These are phyloP conservation scores for Folsomia candida DNA, from an alignment of 2,888 invertebrate species.

Conservation along the genomic window DNA sequence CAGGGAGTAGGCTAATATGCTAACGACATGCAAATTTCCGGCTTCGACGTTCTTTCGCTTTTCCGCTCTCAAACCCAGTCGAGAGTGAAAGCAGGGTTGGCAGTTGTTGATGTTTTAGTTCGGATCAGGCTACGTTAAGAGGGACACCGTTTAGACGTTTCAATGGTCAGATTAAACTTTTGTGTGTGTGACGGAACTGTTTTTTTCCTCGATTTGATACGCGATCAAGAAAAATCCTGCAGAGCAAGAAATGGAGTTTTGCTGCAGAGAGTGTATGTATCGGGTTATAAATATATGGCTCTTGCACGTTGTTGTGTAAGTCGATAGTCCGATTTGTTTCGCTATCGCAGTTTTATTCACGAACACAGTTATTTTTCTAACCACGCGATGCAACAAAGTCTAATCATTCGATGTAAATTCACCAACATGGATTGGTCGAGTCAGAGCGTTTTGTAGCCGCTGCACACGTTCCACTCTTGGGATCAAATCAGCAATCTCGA, in stretches of 20 bases:
- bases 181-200: background rate
- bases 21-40: slow-evolving; percentile 24
- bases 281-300: background rate
- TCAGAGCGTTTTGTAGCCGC: background rate
- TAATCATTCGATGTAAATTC: background rate
- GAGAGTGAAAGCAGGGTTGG: background rate
- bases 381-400: slow-evolving; percentile 5
- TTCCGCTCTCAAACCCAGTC: background rate
- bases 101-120: slow-evolving; percentile 5
- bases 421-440: background rate
- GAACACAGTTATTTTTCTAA: background rate
- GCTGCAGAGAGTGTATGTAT: background rate
- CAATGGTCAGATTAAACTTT: background rate
- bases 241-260: background rate
- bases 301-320: background rate
- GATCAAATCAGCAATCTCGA: background rate
- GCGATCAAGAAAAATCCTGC: background rate
- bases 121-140: background rate
- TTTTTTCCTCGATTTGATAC: background rate
- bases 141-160: background rate
- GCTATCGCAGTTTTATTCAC: slow-evolving; percentile 8
- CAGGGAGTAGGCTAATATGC: slow-evolving; percentile 18
- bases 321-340: background rate
- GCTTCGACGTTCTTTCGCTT: slow-evolving; percentile 1
- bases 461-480: background rate